Base-by-base conservation (phyloP, 2,113 vertebrate genomes). In the Oryzias melastigma region DNA sequence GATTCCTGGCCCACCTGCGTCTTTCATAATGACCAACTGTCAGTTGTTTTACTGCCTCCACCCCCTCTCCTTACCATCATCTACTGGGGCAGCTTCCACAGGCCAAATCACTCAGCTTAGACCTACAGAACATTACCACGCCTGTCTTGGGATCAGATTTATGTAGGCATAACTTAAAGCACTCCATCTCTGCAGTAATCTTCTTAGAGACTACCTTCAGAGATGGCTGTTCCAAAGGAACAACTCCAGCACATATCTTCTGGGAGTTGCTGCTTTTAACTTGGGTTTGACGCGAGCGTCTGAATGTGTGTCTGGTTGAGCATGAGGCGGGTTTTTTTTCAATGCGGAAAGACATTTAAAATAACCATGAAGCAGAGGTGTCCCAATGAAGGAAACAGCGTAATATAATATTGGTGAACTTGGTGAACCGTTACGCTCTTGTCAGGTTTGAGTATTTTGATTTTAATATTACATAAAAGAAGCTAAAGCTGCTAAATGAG, bases 11-110 rank as follows among this genome's bases (percentile, higher is more conserved):
- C 83, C 76, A 84, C 83, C 76, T 84, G 86, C 64, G 48, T 83
- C 77, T 77, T 61, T 68, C 1, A 19, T 83, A 85, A 86, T 87
- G 82, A 87, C 86, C 81, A 78, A 75, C 80, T 81, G 85, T 82
- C 78, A 72, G 70, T 73, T 84, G 73, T 76, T 87, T 85, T 86
- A 85, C 73, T 73, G 85, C 71, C 80, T 15, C 17, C 56, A 14
- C 62, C 60, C 56, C 56, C 69, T 55, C 65, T 43, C 29, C 57
- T 52, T 52, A 76, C 62, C 64, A 72, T 62, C 57, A 49, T 58
- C 77, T 55, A 70, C 73, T 71, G 68, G 53, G 12, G 57, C 71
- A 58, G 57, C 77, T 62, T 80, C 77, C 64, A 80, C 57, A 58
- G 64, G 73, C 69, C 78, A 76, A 85, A 82, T 87, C 84, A 75